Base-by-base conservation (phyloP, 2,113 vertebrate genomes). In the Alces alces region DNA sequence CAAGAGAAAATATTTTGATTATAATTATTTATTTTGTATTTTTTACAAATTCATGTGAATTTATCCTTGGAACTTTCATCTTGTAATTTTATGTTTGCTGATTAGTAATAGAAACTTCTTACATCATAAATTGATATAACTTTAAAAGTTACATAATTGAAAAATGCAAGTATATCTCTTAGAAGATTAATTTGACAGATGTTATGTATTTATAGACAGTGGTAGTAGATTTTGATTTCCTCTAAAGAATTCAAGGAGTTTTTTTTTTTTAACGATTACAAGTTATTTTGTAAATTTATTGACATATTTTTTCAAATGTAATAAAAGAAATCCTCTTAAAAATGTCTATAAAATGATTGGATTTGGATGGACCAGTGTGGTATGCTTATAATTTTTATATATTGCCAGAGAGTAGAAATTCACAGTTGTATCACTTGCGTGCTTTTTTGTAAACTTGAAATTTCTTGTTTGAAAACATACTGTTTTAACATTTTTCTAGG, bases 401-500 rank as follows among this genome's bases (percentile, higher is more conserved):
- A 21, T 86, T 61, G 47, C n/a, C 96, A 28, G 96, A 83, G 79
- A 88, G 64, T 93, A 47, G 64, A 97, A 90, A 64, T 27, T 21
- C 39, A 60, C 52, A 96, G 0, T 76, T 94, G 36, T 90, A 36
- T 47, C 58, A 14, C 58, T 90, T 89, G 55, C 86, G 28, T 78
- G 21, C 30, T 94, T 93, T 96, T 64, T 94, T 85, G 27, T 93
- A 70, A 91, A 93, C 23, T 50, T 82, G 76, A 97, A 85, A 85
- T 96, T 98, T 92, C 55, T 86, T 96, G 30, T 83, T 91, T 98
- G 82, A 97, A 97, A 96, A 95, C 27, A 89, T 10, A 36, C 33
- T 89, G 23, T 89, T 97, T 97, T 96, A 89, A 97, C 5, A 2
- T 97, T 97, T 97, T 98, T 97, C 23, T 97, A 98, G 97, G 95